A percentile compares a stretch with the other conserved stretches of the same genome.
These are phyloP conservation scores for Pagetopsis macropterus DNA, from an alignment of 2,797 vertebrate genomes.

Conservation along the genomic window DNA sequence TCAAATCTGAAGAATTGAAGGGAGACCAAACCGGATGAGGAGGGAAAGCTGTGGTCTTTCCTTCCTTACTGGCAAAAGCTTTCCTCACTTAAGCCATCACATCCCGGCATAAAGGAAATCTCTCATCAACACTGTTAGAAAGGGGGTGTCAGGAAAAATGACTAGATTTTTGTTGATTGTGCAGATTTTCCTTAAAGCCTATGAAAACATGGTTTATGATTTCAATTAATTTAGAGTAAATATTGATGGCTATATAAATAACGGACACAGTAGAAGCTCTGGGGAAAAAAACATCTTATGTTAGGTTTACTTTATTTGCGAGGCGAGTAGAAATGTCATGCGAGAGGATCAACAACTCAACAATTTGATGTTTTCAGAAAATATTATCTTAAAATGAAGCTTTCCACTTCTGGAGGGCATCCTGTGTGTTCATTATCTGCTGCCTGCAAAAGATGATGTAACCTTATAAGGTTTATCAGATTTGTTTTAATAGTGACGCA, in stretches of 20 bases:
- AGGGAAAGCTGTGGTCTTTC: slow-evolving; percentile 63
- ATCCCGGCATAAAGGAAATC: slow-evolving; percentile 67
- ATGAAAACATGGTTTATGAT: background rate
- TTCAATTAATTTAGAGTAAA: background rate
- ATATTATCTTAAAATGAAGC: background rate
- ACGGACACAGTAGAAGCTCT: background rate
- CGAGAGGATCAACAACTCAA: too few species aligned
- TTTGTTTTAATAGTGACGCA: background rate
- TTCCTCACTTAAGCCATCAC: slow-evolving; percentile 55
- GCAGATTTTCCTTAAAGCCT: background rate
- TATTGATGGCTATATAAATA: background rate
- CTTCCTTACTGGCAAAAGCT: slow-evolving; percentile 61
- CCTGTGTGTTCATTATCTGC: background rate
- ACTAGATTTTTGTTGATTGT: background rate
- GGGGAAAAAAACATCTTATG: background rate
- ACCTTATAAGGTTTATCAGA: slow-evolving; percentile 7
- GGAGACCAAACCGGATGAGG: slow-evolving; percentile 73
- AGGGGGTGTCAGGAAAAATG: slow-evolving; percentile 7
- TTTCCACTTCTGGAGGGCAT: background rate
- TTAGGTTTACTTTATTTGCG: too few species aligned
- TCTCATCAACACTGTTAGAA: slow-evolving; percentile 55
- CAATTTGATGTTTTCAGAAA: too few species aligned
- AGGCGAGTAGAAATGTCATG: background rate
- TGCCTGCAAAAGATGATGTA: slow-evolving; percentile 1
- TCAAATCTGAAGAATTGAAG: slow-evolving; percentile 15